These are phyloP conservation scores for Microtus richardsoni DNA, from an alignment of 2,113 vertebrate genomes.

Conservation along the genomic window DNA sequence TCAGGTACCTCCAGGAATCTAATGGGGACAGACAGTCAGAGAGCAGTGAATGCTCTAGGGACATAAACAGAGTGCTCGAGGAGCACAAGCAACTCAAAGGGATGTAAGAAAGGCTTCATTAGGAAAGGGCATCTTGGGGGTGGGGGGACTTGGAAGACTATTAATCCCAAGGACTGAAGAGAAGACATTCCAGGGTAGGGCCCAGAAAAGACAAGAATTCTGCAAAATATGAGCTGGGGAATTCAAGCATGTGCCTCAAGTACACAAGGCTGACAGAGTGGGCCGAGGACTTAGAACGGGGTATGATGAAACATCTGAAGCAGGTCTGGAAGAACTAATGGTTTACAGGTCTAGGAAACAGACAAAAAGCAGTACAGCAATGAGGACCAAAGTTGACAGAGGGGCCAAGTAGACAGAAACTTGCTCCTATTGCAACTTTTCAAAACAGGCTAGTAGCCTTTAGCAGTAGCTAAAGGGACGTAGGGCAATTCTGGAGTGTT, in stretches of 20 bases:
- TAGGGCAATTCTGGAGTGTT: not conserved
- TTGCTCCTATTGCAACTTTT: not conserved
- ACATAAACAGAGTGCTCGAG: not conserved
- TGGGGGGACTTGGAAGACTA: not conserved
- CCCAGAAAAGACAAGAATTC: not conserved
- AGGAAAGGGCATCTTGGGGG: not conserved
- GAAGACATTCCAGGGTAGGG: not conserved
- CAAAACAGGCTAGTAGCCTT: not conserved
- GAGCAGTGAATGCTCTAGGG: slow-evolving; percentile 47
- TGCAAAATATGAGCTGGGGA: not conserved
- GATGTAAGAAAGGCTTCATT: not conserved
- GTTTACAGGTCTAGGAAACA: not conserved
- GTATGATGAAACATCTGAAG: not conserved
- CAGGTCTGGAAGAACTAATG: not conserved
- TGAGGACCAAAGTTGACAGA: not conserved
- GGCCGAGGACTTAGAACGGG: not conserved
- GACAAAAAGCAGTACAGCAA: not conserved
- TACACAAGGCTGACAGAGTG: not conserved
- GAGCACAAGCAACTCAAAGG: slow-evolving; percentile 5
- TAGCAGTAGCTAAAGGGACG: not conserved
- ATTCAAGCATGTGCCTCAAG: not conserved
- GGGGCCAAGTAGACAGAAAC: not conserved
- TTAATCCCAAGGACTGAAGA: not conserved
- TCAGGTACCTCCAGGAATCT: slow-evolving; percentile 70
- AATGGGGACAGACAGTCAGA: slow-evolving; percentile 72